A percentile compares a stretch with the other conserved stretches of the same genome.
Conservation (phyloP, 2,888 invertebrate species). For the Himalopsyche kuldschensis region DNA sequence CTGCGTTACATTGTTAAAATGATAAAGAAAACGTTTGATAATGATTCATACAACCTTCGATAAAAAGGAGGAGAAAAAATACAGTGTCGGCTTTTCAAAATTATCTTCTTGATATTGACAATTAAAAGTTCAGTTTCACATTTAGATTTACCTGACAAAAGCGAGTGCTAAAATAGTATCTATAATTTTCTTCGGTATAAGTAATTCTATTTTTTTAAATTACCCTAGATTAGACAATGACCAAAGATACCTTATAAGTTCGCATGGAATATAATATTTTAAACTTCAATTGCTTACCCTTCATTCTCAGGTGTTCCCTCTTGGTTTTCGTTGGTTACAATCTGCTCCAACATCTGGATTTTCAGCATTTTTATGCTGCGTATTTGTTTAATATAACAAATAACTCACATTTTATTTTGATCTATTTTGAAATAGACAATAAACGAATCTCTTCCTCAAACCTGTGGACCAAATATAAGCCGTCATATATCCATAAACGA, state of each 20-base stretch:
- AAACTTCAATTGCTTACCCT: conserved; percentile 26
- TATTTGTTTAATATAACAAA: neutral
- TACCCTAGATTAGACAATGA: too few relatives aligned
- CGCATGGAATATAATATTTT: neutral
- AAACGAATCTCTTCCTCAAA: neutral
- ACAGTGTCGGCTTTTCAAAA: too few relatives aligned
- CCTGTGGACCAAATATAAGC: neutral
- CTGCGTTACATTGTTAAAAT: too few relatives aligned
- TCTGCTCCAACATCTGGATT: conserved; percentile 76
- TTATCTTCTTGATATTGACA: too few relatives aligned
- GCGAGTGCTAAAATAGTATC: too few relatives aligned
- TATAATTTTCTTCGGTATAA: too few relatives aligned
- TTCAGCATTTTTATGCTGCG: conserved; percentile 62
- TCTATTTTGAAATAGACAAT: neutral
- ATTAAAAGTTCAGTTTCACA: too few relatives aligned
- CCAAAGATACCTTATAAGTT: neutral
- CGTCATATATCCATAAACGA: neutral
- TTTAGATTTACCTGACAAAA: too few relatives aligned
- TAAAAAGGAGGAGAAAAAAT: too few relatives aligned
- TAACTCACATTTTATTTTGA: neutral
- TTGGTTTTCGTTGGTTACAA: conserved; percentile 64
- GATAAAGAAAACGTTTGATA: too few relatives aligned
- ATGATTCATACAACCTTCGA: too few relatives aligned
- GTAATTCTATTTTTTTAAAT: too few relatives aligned
- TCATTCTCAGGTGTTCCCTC: conserved; percentile 41